Percentiles rank a stretch among this genome's conserved stretches.
phyloP scores from a whole-genome alignment of 2,113 vertebrate genomes.

The Bufo bufo region DNA sequence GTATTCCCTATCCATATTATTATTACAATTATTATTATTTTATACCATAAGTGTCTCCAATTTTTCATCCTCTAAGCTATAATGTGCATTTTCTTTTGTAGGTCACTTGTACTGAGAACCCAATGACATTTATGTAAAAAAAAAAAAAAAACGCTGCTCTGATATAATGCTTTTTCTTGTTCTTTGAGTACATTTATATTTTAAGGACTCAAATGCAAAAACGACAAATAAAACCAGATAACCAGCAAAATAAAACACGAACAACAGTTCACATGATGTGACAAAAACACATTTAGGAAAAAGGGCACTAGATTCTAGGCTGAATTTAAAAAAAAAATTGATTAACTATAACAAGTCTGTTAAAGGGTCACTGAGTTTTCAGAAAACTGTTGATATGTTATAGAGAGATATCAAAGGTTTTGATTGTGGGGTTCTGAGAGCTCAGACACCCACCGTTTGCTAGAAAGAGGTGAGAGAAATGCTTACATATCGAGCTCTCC shows the following conservation, averaged over 20 bases:
- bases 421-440: too few relatives aligned
- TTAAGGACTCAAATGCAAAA: background rate
- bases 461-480: too few relatives aligned
- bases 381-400: too few relatives aligned
- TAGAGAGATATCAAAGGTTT: too few relatives aligned
- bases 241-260: background rate
- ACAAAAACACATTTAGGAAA: background rate
- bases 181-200: slow-evolving; percentile 44
- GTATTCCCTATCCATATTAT: background rate
- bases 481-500: too few relatives aligned
- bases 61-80: slow-evolving; percentile 9
- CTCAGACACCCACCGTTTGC: too few relatives aligned
- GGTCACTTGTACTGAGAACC: slow-evolving; percentile 37
- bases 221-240: slow-evolving; percentile 32
- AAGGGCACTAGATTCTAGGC: background rate
- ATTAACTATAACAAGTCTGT: too few relatives aligned
- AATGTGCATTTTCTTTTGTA: slow-evolving; percentile 42
- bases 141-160: slow-evolving; percentile 35
- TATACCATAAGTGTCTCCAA: background rate
- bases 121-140: slow-evolving; percentile 49
- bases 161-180: slow-evolving; percentile 18
- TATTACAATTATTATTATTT: background rate
- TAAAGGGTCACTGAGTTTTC: too few relatives aligned
- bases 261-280: background rate
- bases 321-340: background rate